Evolutionary conservation across 2,797 vertebrate genomes (phyloP), one percentile per base, ranked within the genome.

Genomic region (Tiaroga cobitis): DNA sequence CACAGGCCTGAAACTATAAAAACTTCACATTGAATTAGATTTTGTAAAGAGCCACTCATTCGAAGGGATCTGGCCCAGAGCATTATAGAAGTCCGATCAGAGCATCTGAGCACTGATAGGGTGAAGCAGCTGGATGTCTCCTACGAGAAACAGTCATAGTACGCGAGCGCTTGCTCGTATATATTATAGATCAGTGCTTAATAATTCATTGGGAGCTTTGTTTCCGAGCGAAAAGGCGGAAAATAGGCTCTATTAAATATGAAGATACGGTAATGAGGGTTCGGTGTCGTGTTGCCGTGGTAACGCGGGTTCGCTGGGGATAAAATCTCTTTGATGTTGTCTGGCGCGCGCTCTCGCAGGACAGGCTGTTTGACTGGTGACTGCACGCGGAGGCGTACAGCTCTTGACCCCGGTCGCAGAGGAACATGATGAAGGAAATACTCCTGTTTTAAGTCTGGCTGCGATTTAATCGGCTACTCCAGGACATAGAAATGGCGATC

Each of bases 161-260:
- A 78, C 37, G 26, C 9, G 16, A 39, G 16, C 43, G 3, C 87
- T 74, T 70, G 81, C 46, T 82, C 34, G 26, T 65, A 87, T 90
- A 82, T 82, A 87, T 90, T 86, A 87, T 88, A 77, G 78, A 87
- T 87, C 81, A 82, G 74, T 46, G 56, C 29, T 90, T 84, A 88
- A 90, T 90, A 87, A 90, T 88, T 84, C 85, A 90, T 85, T 15
- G 49, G 39, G 83, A 87, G 86, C 88, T 90, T 88, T 88, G 89
- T 88, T 90, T 75, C 84, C 15, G 81, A 82, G 61, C 10, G 46
- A 83, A 83, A 86, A 87, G 80, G 81, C 76, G 16, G 37, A 75
- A 81, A 68, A 85, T 34, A 72, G 70, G 41, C 54, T 79, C 74
- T 83, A 80, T 74, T 84, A 86, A 88, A 90, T 65, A 87, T 86